Conservation (phyloP, 2,888 invertebrate species). For the Lochmaea crataegi region DNA sequence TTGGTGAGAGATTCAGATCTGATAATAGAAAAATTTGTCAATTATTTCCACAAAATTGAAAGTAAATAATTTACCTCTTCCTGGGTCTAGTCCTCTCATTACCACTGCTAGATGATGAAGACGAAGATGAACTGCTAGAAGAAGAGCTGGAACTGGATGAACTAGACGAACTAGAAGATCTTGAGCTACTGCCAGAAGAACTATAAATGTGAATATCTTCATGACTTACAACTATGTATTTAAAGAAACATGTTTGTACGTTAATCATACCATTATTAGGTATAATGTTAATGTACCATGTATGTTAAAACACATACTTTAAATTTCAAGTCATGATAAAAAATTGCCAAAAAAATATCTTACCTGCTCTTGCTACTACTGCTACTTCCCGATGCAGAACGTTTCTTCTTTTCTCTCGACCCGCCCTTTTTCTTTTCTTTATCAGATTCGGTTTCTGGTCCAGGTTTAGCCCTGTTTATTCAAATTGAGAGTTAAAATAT, state of each 20-base stretch:
- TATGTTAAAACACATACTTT: neutral
- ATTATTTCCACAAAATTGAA: neutral
- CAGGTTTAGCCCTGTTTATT: constrained; percentile 76
- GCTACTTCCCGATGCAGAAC: constrained; percentile 79
- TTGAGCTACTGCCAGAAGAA: constrained; percentile 85
- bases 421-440: constrained; percentile 76
- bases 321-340: too few relatives aligned
- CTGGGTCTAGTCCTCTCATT: constrained; percentile 74
- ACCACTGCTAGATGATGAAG: constrained; percentile 75
- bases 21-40: constrained; percentile 19
- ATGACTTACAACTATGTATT: too few relatives aligned
- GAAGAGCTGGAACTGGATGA: constrained; percentile 67
- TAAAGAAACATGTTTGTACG: too few relatives aligned
- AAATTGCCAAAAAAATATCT: neutral
- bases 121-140: constrained; percentile 70
- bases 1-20: constrained; percentile 57
- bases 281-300: neutral
- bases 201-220: constrained; percentile 60
- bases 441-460: constrained; percentile 76
- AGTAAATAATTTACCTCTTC: constrained; percentile 68
- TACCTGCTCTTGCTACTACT: constrained; percentile 77
- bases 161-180: constrained; percentile 83
- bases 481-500: neutral
- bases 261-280: too few relatives aligned
- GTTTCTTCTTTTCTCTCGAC: constrained; percentile 73